A percentile compares a stretch with the other conserved stretches of the same genome.
Evolutionary conservation across 1,140 invertebrate species (phyloP).

Genomic region (Drosophila erecta): DNA sequence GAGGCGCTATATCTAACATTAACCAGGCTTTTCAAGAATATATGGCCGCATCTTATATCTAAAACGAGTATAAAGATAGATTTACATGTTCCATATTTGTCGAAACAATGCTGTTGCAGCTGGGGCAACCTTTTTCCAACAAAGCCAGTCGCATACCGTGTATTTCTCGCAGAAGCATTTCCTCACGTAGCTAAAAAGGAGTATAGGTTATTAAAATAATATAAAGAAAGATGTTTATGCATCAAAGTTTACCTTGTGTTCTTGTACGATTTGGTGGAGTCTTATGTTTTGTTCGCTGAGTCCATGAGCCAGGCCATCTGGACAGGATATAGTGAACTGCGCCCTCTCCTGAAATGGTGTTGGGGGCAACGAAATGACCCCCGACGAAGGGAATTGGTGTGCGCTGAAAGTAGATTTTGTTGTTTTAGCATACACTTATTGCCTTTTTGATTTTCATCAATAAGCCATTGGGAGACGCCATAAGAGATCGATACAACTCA

Average conservation of each 20-base stretch:
- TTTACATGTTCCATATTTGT: conserved; percentile 81
- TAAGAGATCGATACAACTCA: conserved; percentile 3
- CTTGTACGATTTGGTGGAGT: conserved; percentile 91
- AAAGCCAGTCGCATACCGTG: conserved; percentile 89
- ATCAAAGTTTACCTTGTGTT: conserved; percentile 88
- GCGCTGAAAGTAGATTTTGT: conserved; percentile 25
- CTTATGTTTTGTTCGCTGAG: conserved; percentile 91
- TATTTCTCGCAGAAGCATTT: conserved; percentile 89
- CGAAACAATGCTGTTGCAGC: conserved; percentile 83
- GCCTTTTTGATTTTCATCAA: too few species aligned
- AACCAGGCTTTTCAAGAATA: conserved; percentile 14
- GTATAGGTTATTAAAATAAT: background rate
- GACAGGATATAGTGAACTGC: conserved; percentile 83
- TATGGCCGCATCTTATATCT: conserved; percentile 7
- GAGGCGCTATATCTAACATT: conserved; percentile 5
- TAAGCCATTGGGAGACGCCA: too few species aligned
- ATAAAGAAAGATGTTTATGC: background rate
- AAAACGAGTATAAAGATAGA: conserved; percentile 1
- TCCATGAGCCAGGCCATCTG: conserved; percentile 93
- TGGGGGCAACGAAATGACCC: conserved; percentile 71
- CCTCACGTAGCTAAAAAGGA: conserved; percentile 87
- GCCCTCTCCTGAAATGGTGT: conserved; percentile 70
- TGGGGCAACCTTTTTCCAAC: conserved; percentile 89
- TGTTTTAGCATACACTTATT: too few species aligned
- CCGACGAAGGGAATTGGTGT: conserved; percentile 51